phyloP scores from a whole-genome alignment of 2,797 vertebrate genomes.

The Melanotaenia parkinsoni region DNA sequence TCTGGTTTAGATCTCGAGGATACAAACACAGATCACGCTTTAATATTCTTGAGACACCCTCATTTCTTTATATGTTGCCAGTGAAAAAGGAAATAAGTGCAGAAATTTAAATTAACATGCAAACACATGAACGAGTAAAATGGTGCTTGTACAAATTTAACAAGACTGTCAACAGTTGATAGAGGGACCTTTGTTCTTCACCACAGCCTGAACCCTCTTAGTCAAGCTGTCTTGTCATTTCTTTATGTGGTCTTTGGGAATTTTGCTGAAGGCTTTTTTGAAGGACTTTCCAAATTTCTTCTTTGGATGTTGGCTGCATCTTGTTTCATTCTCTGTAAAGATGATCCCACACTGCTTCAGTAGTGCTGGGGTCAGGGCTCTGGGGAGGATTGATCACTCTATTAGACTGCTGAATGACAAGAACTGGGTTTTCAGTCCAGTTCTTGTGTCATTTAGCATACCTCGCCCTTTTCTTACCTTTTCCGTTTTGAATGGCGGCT shows the following conservation, averaged over 20 bases:
- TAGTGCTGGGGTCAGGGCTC: no score
- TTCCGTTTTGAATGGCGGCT: no score
- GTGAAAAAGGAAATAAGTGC: neutral
- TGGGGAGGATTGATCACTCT: no score
- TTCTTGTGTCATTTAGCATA: no score
- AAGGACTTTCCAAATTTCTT: neutral
- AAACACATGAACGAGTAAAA: neutral
- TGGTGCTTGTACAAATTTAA: neutral
- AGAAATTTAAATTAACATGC: neutral
- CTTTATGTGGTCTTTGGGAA: no score
- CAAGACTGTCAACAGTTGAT: neutral
- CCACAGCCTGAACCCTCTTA: neutral
- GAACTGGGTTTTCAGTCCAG: no score
- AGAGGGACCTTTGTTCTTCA: neutral
- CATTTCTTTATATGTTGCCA: neutral
- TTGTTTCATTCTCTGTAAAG: neutral
- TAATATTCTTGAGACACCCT: neutral
- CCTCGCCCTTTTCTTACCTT: no score
- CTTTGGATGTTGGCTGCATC: neutral
- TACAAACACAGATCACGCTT: neutral
- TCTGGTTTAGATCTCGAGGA: neutral
- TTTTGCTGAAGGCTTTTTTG: no score
- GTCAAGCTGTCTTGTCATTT: no score
- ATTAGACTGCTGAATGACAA: no score
- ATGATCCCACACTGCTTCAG: no score